Evolutionary conservation across 2,797 vertebrate genomes (phyloP), one percentile per base, ranked within the genome.

Genomic region (Pempheris klunzingeri): DNA sequence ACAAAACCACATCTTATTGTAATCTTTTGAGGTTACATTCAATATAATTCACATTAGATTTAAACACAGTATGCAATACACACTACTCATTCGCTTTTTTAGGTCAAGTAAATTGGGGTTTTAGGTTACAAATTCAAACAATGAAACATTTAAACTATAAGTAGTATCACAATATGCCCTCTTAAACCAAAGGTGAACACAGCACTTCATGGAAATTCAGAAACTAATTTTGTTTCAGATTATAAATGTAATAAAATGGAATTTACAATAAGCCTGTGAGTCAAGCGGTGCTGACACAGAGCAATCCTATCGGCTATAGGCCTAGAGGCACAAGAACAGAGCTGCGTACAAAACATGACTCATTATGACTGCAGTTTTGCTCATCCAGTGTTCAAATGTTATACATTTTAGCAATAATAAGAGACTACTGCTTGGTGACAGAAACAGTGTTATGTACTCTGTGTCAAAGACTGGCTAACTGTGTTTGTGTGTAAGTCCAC

Each of bases 201-300:
- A 41, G 64, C 1, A 5, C 32, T 52, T 53, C 11, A 26, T 30
- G 15, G 22, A 60, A 62, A 34, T 50, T 6, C 9, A 26, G 9
- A 44, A 66, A 47, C 64, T 74, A 39, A 63, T 78, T 83, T 87
- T 75, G 71, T 67, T 61, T 78, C 43, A 81, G 75, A 87, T 86
- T 73, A 85, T 83, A 59, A 36, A 53, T 65, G 69, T 55, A 81
- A 92, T 91, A 83, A 90, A 78, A 53, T 71, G 77, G 77, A 84
- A 53, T 84, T 80, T 83, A 58, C 49, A 34, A 49, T 87, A 80
- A 87, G 47, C 86, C 74, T 2, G 2, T 34, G 58, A 83, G 39
- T 81, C 68, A 80, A 74, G 65, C 34, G 13, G 53, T 0, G 8
- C 67, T 57, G 28, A 34, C 30, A 26, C 34, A 44, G 32, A 53